Conservation (phyloP, 2,797 vertebrate species). For the Steatocranus sp. region DNA sequence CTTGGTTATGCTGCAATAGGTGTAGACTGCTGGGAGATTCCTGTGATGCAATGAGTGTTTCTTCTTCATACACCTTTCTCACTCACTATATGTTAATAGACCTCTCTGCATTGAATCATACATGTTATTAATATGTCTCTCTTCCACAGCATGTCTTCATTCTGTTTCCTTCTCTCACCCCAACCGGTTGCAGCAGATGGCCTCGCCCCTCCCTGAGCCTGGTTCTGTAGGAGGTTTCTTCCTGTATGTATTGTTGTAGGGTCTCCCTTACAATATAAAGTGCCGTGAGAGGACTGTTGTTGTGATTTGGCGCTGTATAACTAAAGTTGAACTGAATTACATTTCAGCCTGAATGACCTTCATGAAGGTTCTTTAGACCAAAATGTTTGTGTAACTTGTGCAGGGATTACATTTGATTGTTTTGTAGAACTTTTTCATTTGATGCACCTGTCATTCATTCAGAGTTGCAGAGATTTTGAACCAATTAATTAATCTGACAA, state of each 20-base stretch:
- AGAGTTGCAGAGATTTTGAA: neutral
- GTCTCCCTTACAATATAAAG: neutral
- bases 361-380: neutral
- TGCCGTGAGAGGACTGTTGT: neutral
- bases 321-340: neutral
- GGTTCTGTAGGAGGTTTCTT: accelerated
- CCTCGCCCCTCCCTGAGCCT: neutral
- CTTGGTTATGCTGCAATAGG: neutral
- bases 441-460: neutral
- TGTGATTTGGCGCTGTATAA: neutral
- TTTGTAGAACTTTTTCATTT: neutral
- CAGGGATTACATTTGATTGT: neutral
- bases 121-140: neutral
- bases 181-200: neutral
- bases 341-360: neutral
- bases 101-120: neutral
- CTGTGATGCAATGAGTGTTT: neutral
- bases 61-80: neutral
- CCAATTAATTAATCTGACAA: neutral
- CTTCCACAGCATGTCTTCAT: neutral
- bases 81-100: neutral
- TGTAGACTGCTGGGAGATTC: neutral
- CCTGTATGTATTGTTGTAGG: neutral
- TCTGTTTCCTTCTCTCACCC: neutral
- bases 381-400: neutral